Evolutionary conservation across 2,888 invertebrate genomes (phyloP), one percentile per base, ranked within the genome.

Genomic region (Tinea semifulvella): DNA sequence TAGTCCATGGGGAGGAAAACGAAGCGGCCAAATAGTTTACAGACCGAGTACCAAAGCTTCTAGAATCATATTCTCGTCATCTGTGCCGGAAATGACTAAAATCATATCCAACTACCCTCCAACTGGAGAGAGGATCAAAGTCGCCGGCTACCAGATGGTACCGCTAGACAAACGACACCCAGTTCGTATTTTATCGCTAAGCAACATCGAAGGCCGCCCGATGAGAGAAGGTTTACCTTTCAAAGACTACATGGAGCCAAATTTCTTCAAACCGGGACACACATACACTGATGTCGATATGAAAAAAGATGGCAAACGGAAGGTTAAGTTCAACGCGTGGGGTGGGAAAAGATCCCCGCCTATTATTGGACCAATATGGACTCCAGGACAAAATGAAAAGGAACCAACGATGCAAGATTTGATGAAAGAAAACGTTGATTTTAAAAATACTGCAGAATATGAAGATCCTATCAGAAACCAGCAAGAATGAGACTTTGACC

Each of bases 301-400:
- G 46, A 79, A 75, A 52, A 77, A 71, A 44, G 76, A 79, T 46
- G 79, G 77, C 0, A 80, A 79, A 51, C 61, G 79, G 54, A 79
- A 79, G 58, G 72, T 77, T 3, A 79, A 79, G 48, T 80, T 80
- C 44, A 80, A 79, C 49, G 70, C 74, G 13, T 79, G 80, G 80
- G 79, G 79, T 1, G 80, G 80, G 0, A 79, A 80, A 48, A 57
- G 79, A 27, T 69, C 77, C 0, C 74, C 75, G 1, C 79, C 79
- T 0, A 73, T 80, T 25, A 79, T 80, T n/a, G 79, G 79, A 0
- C 79, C 79, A 0, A 75, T 80, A 25, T 79, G 79, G 79, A 73
- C 70, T 0, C 77, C 76, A 0, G 59, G 8, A 17, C 10, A 36
- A 18, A 18, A 36, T 10, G 36, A 36, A 2, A 18, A 36, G 2